Percentiles rank a stretch among this genome's conserved stretches.
Evolutionary conservation across 2,797 vertebrate species (phyloP).

Genomic region (Delichon dasypus): DNA sequence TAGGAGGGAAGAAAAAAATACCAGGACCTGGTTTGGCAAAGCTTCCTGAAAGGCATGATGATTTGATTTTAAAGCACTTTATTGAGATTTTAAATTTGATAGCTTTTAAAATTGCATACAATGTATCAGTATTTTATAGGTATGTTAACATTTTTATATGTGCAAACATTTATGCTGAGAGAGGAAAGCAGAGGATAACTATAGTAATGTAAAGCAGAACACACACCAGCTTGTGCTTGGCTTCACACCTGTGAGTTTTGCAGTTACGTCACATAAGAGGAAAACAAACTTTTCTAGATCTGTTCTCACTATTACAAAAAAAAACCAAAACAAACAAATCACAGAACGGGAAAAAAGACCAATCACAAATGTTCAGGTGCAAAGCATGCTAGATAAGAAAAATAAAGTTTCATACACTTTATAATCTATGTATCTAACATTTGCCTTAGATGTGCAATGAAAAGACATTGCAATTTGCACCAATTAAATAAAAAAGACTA

Average conservation of each 20-base stretch:
- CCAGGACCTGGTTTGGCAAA: neutral
- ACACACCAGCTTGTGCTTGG: neutral
- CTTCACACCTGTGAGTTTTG: neutral
- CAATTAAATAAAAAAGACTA: neutral
- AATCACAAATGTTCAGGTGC: neutral
- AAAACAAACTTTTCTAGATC: neutral
- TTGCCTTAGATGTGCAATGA: neutral
- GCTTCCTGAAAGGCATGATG: neutral
- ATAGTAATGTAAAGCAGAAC: neutral
- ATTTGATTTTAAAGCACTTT: conserved; percentile 28
- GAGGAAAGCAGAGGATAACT: neutral
- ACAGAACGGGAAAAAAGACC: accelerated
- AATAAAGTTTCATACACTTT: neutral
- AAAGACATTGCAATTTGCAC: neutral
- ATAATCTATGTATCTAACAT: neutral
- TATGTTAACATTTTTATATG: neutral
- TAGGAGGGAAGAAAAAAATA: neutral
- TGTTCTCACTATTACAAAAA: neutral
- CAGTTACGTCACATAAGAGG: neutral
- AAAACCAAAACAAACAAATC: no score
- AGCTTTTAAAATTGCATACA: neutral
- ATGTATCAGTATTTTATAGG: neutral
- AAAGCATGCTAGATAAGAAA: neutral
- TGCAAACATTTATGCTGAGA: neutral
- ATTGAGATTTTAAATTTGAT: neutral